phyloP scores from a whole-genome alignment of 1,140 invertebrate genomes.

The Drosophila micromelanica region DNA sequence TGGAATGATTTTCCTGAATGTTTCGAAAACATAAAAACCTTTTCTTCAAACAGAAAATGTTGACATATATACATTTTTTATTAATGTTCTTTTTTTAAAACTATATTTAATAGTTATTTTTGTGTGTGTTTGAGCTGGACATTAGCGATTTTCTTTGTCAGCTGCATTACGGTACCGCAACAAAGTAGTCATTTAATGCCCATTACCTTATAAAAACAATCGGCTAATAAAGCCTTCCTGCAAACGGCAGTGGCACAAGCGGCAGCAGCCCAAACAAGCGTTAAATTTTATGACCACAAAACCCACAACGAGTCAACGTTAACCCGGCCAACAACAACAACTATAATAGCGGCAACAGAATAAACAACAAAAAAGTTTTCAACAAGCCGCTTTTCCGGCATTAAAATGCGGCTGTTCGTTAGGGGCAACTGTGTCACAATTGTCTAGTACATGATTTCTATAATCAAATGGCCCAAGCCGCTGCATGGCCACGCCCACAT shows the following conservation, averaged over 20 bases:
- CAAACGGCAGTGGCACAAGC: conserved; percentile 22
- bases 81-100: too few relatives aligned
- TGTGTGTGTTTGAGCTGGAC: not conserved
- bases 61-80: too few relatives aligned
- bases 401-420: conserved; percentile 59
- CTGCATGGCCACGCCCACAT: conserved; percentile 18
- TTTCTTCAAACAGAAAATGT: too few relatives aligned
- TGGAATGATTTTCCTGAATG: too few relatives aligned
- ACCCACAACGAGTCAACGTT: conserved; percentile 43
- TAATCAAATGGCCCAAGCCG: conserved; percentile 47
- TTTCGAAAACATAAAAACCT: too few relatives aligned
- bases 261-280: conserved; percentile 56
- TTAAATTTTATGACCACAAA: conserved; percentile 71
- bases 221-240: conserved; percentile 67
- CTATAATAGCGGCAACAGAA: not conserved
- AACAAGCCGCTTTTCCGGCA: conserved; percentile 70
- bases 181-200: conserved; percentile 56
- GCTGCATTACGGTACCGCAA: conserved; percentile 43
- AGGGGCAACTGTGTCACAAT: conserved; percentile 70
- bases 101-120: too few relatives aligned
- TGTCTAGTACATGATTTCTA: conserved; percentile 60
- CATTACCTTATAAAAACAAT: conserved; percentile 57
- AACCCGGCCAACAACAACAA: conserved; percentile 7
- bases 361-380: conserved; percentile 43
- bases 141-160: not conserved